Evolutionary conservation across 2,797 vertebrate species (phyloP).

Genomic region (Eleutherodactylus coqui): DNA sequence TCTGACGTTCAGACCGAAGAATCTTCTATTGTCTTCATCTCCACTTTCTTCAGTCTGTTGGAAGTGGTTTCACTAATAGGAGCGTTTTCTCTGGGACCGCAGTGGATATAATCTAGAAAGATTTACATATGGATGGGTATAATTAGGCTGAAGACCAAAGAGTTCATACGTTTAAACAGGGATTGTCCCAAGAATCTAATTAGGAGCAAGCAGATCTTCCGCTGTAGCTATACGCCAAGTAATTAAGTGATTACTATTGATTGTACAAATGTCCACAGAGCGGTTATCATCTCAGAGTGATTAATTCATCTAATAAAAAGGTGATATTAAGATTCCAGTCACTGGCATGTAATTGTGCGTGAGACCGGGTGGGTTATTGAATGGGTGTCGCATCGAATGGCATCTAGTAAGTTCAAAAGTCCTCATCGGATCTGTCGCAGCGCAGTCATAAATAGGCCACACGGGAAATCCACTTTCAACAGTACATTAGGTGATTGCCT

Average conservation of each 20-base stretch:
- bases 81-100: fast-evolving
- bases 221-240: slow-evolving; percentile 60
- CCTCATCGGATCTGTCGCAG: not conserved
- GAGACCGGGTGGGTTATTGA: not conserved
- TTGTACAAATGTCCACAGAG: slow-evolving; percentile 68
- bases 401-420: not conserved
- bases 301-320: slow-evolving; percentile 70
- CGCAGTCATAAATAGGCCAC: no score
- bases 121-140: slow-evolving; percentile 54
- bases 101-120: not conserved
- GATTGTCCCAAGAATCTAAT: slow-evolving; percentile 66
- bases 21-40: not conserved
- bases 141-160: slow-evolving; percentile 32
- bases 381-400: not conserved
- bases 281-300: slow-evolving; percentile 66
- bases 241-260: slow-evolving; percentile 75
- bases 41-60: not conserved
- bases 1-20: not conserved
- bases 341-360: not conserved
- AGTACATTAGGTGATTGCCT: not conserved
- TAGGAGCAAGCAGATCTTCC: slow-evolving; percentile 65
- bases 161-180: slow-evolving; percentile 44
- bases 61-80: not conserved
- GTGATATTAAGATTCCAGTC: slow-evolving; percentile 28
- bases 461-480: not conserved